A percentile compares a stretch with the other conserved stretches of the same genome.
Conservation (phyloP, 2,113 vertebrate species). For the Xyrauchen texanus region DNA sequence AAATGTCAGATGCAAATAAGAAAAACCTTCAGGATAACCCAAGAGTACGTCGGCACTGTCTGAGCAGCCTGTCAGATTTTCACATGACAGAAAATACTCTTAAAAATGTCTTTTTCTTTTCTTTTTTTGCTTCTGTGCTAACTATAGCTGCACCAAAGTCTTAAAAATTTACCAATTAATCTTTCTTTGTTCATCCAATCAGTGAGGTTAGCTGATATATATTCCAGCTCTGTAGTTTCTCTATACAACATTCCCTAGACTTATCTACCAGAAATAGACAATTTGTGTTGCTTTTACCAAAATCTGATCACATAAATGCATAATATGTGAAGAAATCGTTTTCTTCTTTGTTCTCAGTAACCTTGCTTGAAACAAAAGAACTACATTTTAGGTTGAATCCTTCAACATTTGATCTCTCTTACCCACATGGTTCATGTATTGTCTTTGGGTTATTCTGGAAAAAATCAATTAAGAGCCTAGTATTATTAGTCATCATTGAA, state of each 20-base stretch:
- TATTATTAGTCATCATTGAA: constrained; percentile 59
- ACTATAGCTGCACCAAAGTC: constrained; percentile 15
- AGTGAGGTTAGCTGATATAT: not conserved
- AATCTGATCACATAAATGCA: not conserved
- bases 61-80: constrained; percentile 58
- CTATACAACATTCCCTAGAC: not conserved
- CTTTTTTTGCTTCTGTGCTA: constrained; percentile 10
- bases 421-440: constrained; percentile 8
- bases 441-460: not conserved
- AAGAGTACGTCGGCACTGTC: no score
- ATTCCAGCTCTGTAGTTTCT: not conserved
- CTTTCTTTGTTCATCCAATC: not conserved
- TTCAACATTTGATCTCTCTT: not conserved
- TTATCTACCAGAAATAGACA: not conserved
- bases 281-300: not conserved
- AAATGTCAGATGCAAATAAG: constrained; percentile 31
- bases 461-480: constrained; percentile 53
- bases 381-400: not conserved
- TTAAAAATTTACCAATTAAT: not conserved
- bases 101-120: no score
- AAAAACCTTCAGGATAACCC: constrained; percentile 50
- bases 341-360: no score
- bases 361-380: no score
- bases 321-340: not conserved
- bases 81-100: constrained; percentile 54